Evolutionary conservation across 2,888 invertebrate genomes (phyloP), one percentile per base, ranked within the genome.

Genomic region (Andrena haemorrhoa): DNA sequence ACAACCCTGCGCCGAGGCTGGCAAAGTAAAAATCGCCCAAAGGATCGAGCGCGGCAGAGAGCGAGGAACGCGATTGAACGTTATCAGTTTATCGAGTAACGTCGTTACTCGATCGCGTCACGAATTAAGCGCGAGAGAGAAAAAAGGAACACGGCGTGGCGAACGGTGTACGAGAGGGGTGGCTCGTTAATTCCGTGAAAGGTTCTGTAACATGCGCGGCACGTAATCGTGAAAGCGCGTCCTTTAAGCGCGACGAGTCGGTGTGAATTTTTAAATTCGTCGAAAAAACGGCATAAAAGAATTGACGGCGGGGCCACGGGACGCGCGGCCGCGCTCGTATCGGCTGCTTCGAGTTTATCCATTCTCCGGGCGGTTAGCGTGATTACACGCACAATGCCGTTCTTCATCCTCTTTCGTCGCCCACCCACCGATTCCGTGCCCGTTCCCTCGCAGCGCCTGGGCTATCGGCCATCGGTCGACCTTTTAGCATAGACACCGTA

Each of bases 341-440:
- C 58, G 74, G 20, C 68, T 63, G 65, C 33, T 56, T 58, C 51
- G 66, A 85, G 74, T 82, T 41, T 79, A 79, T 82, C 74, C 82
- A 72, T 85, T 85, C 79, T 79, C 78, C 83, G 89, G 82, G 82
- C 86, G 89, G 90, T 89, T 92, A 91, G 90, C 90, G 90, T 89
- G 90, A 91, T 92, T 91, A 91, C 89, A 89, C 90, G 91, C 86
- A 90, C 91, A 90, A 91, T 91, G 84, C 89, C 81, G 86, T 86
- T 89, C 88, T 87, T 87, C 89, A 87, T 89, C 86, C 89, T 87
- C 85, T 87, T 87, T 88, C 88, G 88, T 83, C 81, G 53, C 35
- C 75, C 85, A 68, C 75, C 86, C 74, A 76, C 64, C 75, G 68
- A 80, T 82, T 84, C 85, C 85, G 83, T 79, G 65, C 83, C 83